These are phyloP conservation scores for Parasteatoda tepidariorum DNA, from an alignment of 1,140 invertebrate genomes.

Conservation along the genomic window DNA sequence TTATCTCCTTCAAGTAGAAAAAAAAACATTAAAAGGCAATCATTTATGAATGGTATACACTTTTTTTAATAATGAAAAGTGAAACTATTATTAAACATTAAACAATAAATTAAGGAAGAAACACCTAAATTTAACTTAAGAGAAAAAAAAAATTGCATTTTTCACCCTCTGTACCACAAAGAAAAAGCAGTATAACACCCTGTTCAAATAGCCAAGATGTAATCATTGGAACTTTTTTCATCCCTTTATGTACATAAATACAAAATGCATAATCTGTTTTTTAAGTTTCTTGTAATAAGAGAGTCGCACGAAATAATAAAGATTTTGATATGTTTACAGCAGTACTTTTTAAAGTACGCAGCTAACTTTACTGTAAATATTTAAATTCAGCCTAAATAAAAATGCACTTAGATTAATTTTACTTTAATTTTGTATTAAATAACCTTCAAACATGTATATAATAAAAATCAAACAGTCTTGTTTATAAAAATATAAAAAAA, in stretches of 20 bases:
- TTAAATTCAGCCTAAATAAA: too few relatives aligned
- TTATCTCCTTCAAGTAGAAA: conserved; percentile 76
- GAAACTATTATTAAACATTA: not conserved
- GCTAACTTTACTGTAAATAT: too few relatives aligned
- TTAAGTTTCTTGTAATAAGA: too few relatives aligned
- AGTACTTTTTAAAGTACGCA: too few relatives aligned
- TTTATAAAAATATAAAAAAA: not conserved
- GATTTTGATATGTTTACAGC: too few relatives aligned
- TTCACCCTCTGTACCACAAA: not conserved
- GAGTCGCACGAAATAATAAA: too few relatives aligned
- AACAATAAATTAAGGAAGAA: not conserved
- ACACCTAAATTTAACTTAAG: not conserved
- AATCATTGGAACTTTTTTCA: too few relatives aligned
- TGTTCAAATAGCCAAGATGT: too few relatives aligned
- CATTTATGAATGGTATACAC: not conserved
- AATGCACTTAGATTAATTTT: too few relatives aligned
- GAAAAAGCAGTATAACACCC: not conserved
- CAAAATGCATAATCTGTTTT: too few relatives aligned
- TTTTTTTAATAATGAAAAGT: not conserved
- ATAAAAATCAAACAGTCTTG: not conserved
- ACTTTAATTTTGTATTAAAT: too few relatives aligned
- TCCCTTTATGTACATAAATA: too few relatives aligned
- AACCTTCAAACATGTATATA: not conserved
- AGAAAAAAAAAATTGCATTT: not conserved
- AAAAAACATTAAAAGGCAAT: not conserved